Evolutionary conservation across 2,797 vertebrate species (phyloP), one percentile per base, ranked within the genome.

Genomic region (Orientallactaga sibirica): DNA sequence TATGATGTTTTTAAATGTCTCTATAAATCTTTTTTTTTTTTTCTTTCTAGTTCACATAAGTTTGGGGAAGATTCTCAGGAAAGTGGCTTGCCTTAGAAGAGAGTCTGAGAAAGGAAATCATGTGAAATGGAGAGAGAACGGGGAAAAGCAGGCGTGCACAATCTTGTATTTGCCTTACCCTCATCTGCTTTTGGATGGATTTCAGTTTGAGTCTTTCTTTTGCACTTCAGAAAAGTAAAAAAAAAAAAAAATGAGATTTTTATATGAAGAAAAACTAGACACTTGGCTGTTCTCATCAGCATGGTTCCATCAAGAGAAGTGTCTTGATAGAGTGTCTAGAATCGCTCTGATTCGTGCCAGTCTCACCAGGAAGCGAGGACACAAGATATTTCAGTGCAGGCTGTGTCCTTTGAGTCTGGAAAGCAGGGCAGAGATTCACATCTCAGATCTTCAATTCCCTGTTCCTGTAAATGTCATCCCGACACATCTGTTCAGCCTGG

Each of bases 391-490:
- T 94, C 82, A 61, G 83, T 84, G 58, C 66, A 84, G 80, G 93
- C 93, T 89, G 83, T 84, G 94, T 95, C 88, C 95, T 97, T 96
- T 91, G 70, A 66, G 33, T 78, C 52, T 27, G 20, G 76, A 80
- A 41, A 95, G 77, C 52, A 80, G 2, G 52, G 92, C 24, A 88
- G 82, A 86, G 52, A 95, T 94, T 90, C 27, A 1, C 67, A 82
- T 92, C 87, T 87, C 29, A 61, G 9, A 88, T 77, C 52, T 43
- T 78, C 81, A 89, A 71, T 87, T 93, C 33, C 55, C 77, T 90
- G 67, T 96, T 92, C 76, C 80, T 78, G 76, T 92, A 97, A 95
- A 95, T 95, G 94, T 94, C 94, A 87, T 92, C 43, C 90, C 93
- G n/a, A 75, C 90, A 96, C 85, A 89, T 92, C 87, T 86, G 75